Base-by-base conservation (phyloP, 1,140 invertebrate genomes). In the Anastrepha ludens region DNA sequence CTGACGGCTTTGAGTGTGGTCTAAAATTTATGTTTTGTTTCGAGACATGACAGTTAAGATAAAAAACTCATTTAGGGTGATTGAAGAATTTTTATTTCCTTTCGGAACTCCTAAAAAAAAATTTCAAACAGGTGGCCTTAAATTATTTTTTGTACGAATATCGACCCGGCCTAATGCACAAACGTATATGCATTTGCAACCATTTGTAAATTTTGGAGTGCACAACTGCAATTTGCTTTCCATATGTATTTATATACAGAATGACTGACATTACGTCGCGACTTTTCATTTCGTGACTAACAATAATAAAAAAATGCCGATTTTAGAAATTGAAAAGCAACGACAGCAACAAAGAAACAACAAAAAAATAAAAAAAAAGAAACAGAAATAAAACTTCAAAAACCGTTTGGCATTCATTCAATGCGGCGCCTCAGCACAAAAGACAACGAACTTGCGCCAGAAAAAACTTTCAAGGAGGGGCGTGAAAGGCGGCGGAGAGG, bases 301-400 rank as follows among this genome's bases (percentile, higher is more conserved):
- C 47, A 9, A 58, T 50, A 81, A 81, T 81, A 81, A 81, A 81
- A 81, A 81, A 81, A 6, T 55, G 47, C 13, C 74, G n/a, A 81
- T 81, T 81, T 81, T 81, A 81, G 44, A 81, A 81, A 81, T 58
- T 81, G 50, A 81, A 81, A 81, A 81, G 41, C 47, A 55, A 55
- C 74, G 74, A 2, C 47, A 55, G 17, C 47, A 81, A 58, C 74
- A 81, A 58, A 81, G 44, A 15, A 47, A n/a, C 29, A 17, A 7
- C 20, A 58, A 50, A 81, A 11, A 81, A 13, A 47, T 0, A n/a
- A 55, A 58, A 50, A 81, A 11, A 81, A 13, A 74, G 0, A n/a
- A 11, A 81, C 13, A 81, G 11, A 29, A 67, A 58, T 29, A 29
- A 58, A 74, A 74, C 9, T 74, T 74, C n/a, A 81, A 81, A 78